Base-by-base conservation (phyloP, 2,797 vertebrate genomes). In the Macroramphosus scolopax region DNA sequence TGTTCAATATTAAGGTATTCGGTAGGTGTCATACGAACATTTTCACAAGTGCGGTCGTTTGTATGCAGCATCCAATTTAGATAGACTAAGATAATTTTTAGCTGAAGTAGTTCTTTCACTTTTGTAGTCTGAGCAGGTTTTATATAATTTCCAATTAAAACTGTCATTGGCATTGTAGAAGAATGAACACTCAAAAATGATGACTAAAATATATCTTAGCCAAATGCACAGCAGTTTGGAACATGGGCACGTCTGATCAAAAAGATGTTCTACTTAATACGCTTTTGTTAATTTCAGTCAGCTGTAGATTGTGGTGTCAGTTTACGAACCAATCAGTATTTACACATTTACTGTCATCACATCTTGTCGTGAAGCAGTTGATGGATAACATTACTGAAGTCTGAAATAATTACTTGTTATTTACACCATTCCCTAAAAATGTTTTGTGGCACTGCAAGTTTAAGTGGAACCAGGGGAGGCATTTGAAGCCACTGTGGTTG, bases 401-500 rank as follows among this genome's bases (percentile, higher is more conserved):
- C n/a, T n/a, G n/a, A n/a, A n/a, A n/a, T n/a, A 26, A 6, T 6
- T 6, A 6, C 5, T 6, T 2, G 8, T 6, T 7, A 6, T 6
- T 26, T 42, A 15, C 6, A 14, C 6, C 13, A 17, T 29, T 2
- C 7, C 5, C 10, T 41, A 5, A 32, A 30, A 16, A 26, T 6
- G 5, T n/a, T n/a, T n/a, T 12, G 7, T 29, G 17, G 16, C 7
- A 3, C 1, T 16, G 13, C 8, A 39, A 30, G 12, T 33, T 34
- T 5, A 13, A 39, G 18, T 26, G 7, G 35, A 16, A 18, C 8
- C 34, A 37, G 17, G 28, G 10, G 32, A 35, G 16, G 30, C 32
- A 40, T 45, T 24, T 41, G 0, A 43, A 41, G 22, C 22, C 38
- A 38, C 20, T 63, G 17, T 43, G 6, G 61, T 71, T 54, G 31